Conservation (phyloP, 2,113 vertebrate genomes). For the Heteronetta atricapilla region DNA sequence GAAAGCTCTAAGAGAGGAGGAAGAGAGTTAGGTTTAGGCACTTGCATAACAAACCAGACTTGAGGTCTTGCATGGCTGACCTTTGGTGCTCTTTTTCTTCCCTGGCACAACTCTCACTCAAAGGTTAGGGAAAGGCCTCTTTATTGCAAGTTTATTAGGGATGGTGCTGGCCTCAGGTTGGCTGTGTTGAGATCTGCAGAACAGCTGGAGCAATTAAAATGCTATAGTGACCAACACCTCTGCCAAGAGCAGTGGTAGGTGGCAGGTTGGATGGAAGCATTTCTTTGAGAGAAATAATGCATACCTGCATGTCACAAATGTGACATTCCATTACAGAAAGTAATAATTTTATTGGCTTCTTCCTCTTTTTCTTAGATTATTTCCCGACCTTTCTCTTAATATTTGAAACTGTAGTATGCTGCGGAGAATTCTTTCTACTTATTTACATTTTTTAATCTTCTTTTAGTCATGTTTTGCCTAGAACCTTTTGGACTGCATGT, state of each 20-base stretch:
- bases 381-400: background rate
- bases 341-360: background rate
- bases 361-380: background rate
- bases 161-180: background rate
- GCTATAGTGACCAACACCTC: background rate
- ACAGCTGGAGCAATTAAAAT: background rate
- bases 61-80: background rate
- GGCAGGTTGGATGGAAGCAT: background rate
- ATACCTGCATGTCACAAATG: background rate
- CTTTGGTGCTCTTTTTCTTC: background rate
- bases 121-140: background rate
- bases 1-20: background rate
- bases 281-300: background rate
- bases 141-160: background rate
- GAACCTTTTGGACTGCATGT: background rate
- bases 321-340: background rate
- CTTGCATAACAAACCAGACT: background rate
- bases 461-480: background rate
- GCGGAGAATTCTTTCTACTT: background rate
- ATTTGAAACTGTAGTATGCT: background rate
- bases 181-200: background rate
- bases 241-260: background rate
- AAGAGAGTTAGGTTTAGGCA: background rate
- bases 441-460: background rate
- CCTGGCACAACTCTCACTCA: background rate